A percentile compares a stretch with the other conserved stretches of the same genome.
These are phyloP conservation scores for Styela clava DNA, from an alignment of 23 tunicate species.

Conservation along the genomic window DNA sequence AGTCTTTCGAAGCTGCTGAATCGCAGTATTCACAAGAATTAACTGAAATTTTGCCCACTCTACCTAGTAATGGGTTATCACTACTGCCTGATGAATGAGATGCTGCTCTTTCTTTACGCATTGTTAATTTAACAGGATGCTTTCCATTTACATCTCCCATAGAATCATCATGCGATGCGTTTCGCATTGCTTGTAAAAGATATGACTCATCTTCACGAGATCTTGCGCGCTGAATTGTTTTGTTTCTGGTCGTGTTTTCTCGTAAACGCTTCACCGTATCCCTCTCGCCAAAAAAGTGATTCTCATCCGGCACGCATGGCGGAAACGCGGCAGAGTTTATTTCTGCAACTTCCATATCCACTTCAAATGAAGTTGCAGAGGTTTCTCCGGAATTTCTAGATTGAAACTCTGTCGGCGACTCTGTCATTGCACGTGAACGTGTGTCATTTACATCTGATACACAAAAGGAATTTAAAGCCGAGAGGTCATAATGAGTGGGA, in stretches of 20 bases:
- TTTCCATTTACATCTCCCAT: neutral
- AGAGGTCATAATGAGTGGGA: neutral
- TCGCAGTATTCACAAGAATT: constrained; percentile 53
- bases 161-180: neutral
- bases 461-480: constrained; percentile 5
- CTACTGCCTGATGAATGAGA: constrained; percentile 14
- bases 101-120: constrained; percentile 1
- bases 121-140: neutral
- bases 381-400: neutral
- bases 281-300: neutral
- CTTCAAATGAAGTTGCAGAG: neutral
- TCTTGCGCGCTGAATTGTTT: neutral
- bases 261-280: neutral
- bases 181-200: neutral
- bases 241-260: neutral
- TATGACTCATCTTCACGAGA: neutral
- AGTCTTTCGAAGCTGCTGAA: constrained; percentile 90
- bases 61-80: neutral
- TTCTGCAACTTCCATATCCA: constrained; percentile 3
- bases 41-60: neutral
- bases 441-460: neutral
- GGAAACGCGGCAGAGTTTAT: neutral
- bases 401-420: constrained; percentile 1
- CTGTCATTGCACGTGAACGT: neutral
- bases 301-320: neutral